phyloP scores from a whole-genome alignment of 1,140 invertebrate species.

The Brachionus sp. region DNA sequence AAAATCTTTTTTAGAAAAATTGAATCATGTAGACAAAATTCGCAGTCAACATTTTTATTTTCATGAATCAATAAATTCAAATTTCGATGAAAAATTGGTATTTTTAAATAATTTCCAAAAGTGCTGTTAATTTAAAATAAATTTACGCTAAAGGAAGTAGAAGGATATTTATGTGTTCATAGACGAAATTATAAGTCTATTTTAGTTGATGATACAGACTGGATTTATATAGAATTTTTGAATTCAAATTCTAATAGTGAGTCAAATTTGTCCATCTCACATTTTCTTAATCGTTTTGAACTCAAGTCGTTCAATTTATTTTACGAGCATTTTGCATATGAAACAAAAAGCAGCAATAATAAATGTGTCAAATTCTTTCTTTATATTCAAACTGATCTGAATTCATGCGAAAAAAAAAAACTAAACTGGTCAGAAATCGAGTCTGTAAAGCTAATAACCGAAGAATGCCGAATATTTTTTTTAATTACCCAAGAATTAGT shows the following conservation, averaged over 20 bases:
- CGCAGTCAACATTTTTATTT: neutral
- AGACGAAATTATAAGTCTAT: conserved; percentile 38
- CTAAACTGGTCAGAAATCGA: neutral
- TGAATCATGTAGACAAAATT: neutral
- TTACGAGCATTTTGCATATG: neutral
- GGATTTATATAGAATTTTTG: conserved; percentile 27
- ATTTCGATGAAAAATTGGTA: neutral
- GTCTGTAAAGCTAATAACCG: neutral
- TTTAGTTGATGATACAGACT: conserved; percentile 25
- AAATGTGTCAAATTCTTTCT: neutral
- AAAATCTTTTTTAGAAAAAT: neutral
- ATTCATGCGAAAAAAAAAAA: neutral
- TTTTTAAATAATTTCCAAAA: neutral
- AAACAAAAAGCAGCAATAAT: neutral
- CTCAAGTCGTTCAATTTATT: neutral
- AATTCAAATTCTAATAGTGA: neutral
- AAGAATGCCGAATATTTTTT: neutral
- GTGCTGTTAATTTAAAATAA: neutral
- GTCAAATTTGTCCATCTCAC: neutral
- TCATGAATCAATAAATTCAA: neutral
- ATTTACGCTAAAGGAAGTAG: neutral
- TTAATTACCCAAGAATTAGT: conserved; percentile 11
- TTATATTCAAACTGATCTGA: conserved; percentile 1
- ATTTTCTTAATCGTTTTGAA: neutral
- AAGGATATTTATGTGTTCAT: conserved; percentile 22